Evolutionary conservation across 2,888 invertebrate species (phyloP).

Genomic region (Agrilus biguttatus): DNA sequence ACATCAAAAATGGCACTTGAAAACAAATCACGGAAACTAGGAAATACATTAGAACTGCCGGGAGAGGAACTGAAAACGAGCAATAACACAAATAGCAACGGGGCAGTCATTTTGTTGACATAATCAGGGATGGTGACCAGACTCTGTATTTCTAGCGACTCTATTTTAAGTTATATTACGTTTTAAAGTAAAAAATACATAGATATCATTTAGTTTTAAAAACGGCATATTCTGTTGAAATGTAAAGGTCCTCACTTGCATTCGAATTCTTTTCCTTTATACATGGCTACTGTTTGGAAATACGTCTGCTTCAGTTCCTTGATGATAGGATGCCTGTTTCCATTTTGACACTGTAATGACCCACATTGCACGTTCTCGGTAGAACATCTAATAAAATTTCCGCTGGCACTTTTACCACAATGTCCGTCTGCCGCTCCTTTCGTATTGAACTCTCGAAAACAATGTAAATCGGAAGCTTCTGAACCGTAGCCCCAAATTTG

Average conservation of each 20-base stretch:
- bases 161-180: no score
- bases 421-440: conserved; percentile 93
- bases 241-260: conserved; percentile 87
- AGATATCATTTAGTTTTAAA: no score
- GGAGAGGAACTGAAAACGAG: no score
- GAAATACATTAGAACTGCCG: no score
- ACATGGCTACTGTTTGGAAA: conserved; percentile 78
- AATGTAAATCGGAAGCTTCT: conserved; percentile 67
- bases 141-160: no score
- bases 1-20: no score
- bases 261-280: conserved; percentile 79
- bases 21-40: no score
- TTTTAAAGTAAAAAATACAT: no score
- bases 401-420: conserved; percentile 67
- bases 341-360: conserved; percentile 85
- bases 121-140: no score
- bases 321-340: conserved; percentile 67
- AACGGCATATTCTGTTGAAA: no score
- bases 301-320: conserved; percentile 69
- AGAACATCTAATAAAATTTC: conserved; percentile 72
- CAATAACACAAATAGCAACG: no score
- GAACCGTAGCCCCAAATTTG: conserved; percentile 88
- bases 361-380: conserved; percentile 75
- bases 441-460: conserved; percentile 90
- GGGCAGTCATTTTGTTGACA: no score